Evolutionary conservation across 2,888 invertebrate species (phyloP), one percentile per base, ranked within the genome.

Genomic region (Leptothorax acervorum): DNA sequence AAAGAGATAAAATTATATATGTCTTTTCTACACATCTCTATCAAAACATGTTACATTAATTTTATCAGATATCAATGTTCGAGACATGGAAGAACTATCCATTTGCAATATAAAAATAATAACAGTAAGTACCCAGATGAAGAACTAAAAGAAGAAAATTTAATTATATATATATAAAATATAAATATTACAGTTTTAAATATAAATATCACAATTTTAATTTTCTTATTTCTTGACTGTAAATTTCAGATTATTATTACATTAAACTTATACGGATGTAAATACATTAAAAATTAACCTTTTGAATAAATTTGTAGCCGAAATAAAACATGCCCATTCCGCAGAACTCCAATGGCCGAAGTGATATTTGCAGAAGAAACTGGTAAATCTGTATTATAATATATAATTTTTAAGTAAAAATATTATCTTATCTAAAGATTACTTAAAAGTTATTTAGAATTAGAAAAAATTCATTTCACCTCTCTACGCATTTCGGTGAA

Each of bases 281-380:
- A 42, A 8, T 28, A 39, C 23, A 48, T 62, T 48, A 35, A 76
- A 48, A 2, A 35, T n/a, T 63, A 53, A 76, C 76, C 65, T 65
- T 55, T 6, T 28, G 1, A 42, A 78, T 68, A 0, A 55, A 68
- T 9, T 55, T 55, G 8, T 68, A 55, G 5, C 55, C 78, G 45
- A 78, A 78, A 5, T 57, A 1, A 55, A 78, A 68, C 15, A 76
- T 23, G 53, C 53, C 28, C 53, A 65, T 39, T 76, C 53, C 65
- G 2, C 12, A 28, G 2, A 76, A 65, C 18, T 76, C 39, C 42
- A 78, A 45, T 1, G 78, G 66, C 3, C 55, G 68, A n/a, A 78
- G 68, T 55, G 68, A 42, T 76, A 76, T 42, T 76, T 76, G 76
- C 28, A 76, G 35, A 53, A 65, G 6, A 42, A 76, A 76, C 18